Percentiles rank a stretch among this genome's conserved stretches.
Conservation (phyloP, 1,140 invertebrate genomes). For the Heliothis virescens region DNA sequence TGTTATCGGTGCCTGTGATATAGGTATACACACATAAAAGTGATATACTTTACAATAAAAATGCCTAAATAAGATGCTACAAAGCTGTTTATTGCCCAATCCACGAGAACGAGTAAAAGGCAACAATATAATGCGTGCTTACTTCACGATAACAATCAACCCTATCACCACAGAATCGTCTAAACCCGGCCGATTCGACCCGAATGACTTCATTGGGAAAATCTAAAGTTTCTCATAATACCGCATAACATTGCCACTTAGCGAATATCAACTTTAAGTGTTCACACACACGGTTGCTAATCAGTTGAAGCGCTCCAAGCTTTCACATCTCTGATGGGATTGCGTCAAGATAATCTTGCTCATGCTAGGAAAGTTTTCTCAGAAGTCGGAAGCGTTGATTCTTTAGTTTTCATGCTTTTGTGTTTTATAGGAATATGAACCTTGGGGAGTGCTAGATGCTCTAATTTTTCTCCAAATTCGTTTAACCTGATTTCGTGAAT, state of each 20-base stretch:
- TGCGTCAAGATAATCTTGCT: conserved; percentile 48
- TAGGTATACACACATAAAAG: too few species aligned
- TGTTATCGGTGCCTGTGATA: too few species aligned
- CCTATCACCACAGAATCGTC: conserved; percentile 22
- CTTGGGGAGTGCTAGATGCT: neutral
- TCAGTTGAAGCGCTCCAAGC: neutral
- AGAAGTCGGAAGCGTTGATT: conserved; percentile 41
- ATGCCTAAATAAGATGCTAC: too few species aligned
- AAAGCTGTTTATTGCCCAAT: too few species aligned
- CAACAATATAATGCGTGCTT: too few species aligned
- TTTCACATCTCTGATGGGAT: conserved; percentile 45
- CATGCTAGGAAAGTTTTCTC: conserved; percentile 46
- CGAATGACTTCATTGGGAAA: conserved; percentile 47
- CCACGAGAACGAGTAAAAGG: too few species aligned
- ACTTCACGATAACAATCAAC: neutral
- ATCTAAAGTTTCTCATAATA: conserved; percentile 42
- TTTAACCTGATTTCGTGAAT: too few species aligned
- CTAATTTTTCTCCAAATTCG: neutral
- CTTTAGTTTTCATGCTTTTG: conserved; percentile 1
- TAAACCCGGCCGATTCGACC: conserved; percentile 26
- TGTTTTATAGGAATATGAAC: neutral
- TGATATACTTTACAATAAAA: too few species aligned
- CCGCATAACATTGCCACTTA: neutral
- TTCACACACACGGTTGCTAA: neutral
- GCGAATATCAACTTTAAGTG: conserved; percentile 1